Conservation (phyloP, 2,797 vertebrate genomes). For the Mergus octosetaceus region DNA sequence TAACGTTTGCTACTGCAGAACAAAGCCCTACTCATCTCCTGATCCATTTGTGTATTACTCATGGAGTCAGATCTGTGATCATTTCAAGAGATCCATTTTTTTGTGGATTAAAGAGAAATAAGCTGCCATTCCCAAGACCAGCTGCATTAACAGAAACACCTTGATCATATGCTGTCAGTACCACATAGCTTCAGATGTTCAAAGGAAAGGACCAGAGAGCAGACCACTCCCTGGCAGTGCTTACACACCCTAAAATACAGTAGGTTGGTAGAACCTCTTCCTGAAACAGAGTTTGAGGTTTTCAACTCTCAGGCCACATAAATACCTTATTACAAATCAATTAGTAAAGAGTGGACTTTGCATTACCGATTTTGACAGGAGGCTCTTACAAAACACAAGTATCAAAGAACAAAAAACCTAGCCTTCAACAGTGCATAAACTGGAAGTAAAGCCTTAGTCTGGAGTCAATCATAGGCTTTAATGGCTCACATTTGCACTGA, state of each 20-base stretch:
- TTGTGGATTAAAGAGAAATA: neutral
- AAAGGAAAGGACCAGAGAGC: neutral
- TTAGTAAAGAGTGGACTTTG: neutral
- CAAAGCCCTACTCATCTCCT: neutral
- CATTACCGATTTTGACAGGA: neutral
- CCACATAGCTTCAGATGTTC: neutral
- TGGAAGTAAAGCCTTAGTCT: constrained; percentile 25
- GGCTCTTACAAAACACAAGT: constrained; percentile 31
- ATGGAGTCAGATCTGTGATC: neutral
- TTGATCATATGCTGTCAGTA: neutral
- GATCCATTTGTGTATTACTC: neutral
- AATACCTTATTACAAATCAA: constrained; percentile 11
- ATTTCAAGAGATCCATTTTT: neutral
- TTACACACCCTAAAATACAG: neutral
- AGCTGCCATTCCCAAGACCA: neutral
- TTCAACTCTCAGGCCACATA: neutral
- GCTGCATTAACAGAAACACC: neutral
- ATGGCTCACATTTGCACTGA: constrained; percentile 12
- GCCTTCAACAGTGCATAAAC: neutral
- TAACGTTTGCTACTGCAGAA: neutral
- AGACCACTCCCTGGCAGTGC: neutral
- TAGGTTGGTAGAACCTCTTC: neutral
- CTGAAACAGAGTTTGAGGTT: neutral
- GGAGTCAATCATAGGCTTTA: constrained; percentile 41
- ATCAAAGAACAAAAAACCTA: neutral